Conservation (phyloP, 2,113 vertebrate genomes). For the Suncus etruscus region DNA sequence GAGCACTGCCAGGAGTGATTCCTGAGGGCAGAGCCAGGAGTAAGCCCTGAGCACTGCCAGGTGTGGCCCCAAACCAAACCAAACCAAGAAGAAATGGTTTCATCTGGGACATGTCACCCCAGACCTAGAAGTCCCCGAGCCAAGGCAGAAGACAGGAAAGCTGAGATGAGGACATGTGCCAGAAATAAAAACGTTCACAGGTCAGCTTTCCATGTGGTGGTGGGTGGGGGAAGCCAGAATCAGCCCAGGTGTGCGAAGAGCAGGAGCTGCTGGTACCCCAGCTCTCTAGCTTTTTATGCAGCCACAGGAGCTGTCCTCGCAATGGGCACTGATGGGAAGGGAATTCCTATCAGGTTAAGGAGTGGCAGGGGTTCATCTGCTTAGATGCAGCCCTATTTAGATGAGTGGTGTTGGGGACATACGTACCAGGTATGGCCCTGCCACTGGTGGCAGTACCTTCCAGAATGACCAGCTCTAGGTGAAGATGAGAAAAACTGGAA, state of each 20-base stretch:
- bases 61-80: too few species aligned
- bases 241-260: neutral
- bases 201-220: too few species aligned
- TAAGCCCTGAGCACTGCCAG: too few species aligned
- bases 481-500: neutral
- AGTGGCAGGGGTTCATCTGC: neutral
- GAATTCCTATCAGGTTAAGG: neutral
- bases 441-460: neutral
- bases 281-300: neutral
- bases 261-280: neutral
- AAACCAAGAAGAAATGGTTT: neutral
- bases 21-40: too few species aligned
- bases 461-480: neutral
- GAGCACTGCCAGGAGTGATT: too few species aligned
- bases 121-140: neutral
- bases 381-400: neutral
- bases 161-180: neutral
- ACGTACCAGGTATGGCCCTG: neutral
- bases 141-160: neutral
- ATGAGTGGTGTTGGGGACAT: neutral
- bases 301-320: neutral
- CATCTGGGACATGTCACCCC: neutral
- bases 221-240: too few species aligned
- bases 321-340: neutral
- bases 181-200: slow-evolving; percentile 14